phyloP scores from a whole-genome alignment of 2,797 vertebrate species.

The Typhlichthys eigenmanni region DNA sequence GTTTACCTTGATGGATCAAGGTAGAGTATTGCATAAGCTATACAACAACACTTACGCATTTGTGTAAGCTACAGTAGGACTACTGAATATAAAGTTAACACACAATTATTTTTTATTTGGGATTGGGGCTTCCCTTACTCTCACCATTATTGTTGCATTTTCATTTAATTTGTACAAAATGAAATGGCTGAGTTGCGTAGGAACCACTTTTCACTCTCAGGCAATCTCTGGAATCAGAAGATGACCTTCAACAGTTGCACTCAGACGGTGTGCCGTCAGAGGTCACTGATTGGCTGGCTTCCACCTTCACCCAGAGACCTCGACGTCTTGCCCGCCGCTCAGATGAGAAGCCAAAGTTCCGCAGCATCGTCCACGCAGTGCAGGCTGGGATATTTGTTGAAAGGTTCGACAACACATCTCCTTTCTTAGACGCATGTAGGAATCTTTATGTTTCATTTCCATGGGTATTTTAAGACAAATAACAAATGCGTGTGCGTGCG shows the following conservation, averaged over 20 bases:
- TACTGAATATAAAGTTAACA: background rate
- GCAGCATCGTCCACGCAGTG: slow-evolving; percentile 92
- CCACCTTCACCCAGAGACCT: slow-evolving; percentile 88
- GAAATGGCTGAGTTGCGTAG: too few species aligned
- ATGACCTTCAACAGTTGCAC: slow-evolving; percentile 88
- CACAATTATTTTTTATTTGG: background rate
- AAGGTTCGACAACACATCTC: slow-evolving; percentile 66
- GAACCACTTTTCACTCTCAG: slow-evolving; percentile 54
- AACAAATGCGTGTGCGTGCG: too few species aligned
- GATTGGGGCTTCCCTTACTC: background rate
- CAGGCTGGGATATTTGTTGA: slow-evolving; percentile 96
- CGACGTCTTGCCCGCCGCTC: slow-evolving; percentile 77
- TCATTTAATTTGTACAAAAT: too few species aligned
- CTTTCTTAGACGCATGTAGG: background rate
- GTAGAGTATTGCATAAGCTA: slow-evolving; percentile 54
- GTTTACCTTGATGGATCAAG: slow-evolving; percentile 88
- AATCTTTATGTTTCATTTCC: too few species aligned
- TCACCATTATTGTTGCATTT: background rate
- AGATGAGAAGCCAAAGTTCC: slow-evolving; percentile 91
- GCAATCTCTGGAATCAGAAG: slow-evolving; percentile 87
- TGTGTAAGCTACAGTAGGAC: background rate
- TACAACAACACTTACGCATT: too few species aligned
- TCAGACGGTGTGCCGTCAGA: slow-evolving; percentile 89
- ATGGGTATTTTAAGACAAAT: too few species aligned
- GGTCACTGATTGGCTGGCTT: slow-evolving; percentile 91